Base-by-base conservation (phyloP, 2,113 vertebrate genomes). In the Chaetorhynchus papuensis region DNA sequence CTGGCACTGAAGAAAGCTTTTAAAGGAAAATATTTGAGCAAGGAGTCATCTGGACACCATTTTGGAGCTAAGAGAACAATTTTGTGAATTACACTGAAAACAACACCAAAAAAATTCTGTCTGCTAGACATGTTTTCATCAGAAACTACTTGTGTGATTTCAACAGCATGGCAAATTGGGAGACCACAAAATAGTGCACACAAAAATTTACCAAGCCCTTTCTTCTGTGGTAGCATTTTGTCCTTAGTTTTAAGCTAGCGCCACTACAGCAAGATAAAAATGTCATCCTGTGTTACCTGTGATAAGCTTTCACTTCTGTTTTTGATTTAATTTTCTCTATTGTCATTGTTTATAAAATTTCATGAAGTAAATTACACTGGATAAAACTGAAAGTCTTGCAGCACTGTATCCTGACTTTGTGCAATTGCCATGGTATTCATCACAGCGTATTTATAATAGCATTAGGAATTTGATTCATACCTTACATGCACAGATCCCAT, bases 391-490 rank as follows among this genome's bases (percentile, higher is more conserved):
- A 17, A 69, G 9, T 74, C 31, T 60, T 39, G 27, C 13, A 61
- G 18, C 65, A 11, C 16, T 77, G 11, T 22, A 68, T 37, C 27
- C 15, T 84, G 30, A 44, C 21, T 89, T 91, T 64, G n/a, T 74
- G 53, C 17, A 65, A 41, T 30, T 57, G 44, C 33, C 13, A 33
- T 30, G 16, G 4, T 74, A 74, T 77, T 96, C 7, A 2, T 49
- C 24, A 75, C 44, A 75, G 49, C 4, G 4, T 44, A 63, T 83
- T 64, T 75, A 59, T 68, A 86, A 95, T 47, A 81, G 15, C 41
- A 65, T 74, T 84, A 88, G 53, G 21, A 81, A 59, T 86, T 81
- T 70, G 17, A 74, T 91, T 96, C 53, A 78, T 88, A 83, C 4
- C 15, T 79, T 82, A 65, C 28, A 57, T 4, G 4, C 24, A 63